Conservation (phyloP, 2,797 vertebrate genomes). For the Silurus lanzhouensis region DNA sequence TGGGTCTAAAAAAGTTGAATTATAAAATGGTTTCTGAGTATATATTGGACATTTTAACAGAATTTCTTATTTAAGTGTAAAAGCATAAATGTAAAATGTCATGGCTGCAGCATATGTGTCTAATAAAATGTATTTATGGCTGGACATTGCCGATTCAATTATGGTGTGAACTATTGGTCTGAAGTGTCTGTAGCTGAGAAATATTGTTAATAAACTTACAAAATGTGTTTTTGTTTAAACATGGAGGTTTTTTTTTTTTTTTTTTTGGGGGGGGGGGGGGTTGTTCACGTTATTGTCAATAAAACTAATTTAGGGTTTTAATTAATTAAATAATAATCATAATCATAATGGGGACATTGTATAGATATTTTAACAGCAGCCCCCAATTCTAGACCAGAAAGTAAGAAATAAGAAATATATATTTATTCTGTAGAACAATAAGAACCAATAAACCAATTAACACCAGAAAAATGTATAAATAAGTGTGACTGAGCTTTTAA, state of each 20-base stretch:
- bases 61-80: background rate
- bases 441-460: background rate
- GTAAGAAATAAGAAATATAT: background rate
- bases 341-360: background rate
- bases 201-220: background rate
- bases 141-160: slow-evolving; percentile 14
- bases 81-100: slow-evolving; percentile 40
- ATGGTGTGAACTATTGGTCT: slow-evolving; percentile 10
- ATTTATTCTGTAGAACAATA: background rate
- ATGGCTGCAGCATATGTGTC: slow-evolving; percentile 35
- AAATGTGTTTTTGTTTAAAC: background rate
- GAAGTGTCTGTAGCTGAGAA: slow-evolving; percentile 13
- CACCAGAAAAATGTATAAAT: background rate
- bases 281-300: too few species aligned
- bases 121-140: slow-evolving; percentile 15
- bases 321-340: background rate
- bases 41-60: too few species aligned
- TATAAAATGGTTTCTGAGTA: background rate
- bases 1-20: background rate
- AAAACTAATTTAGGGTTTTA: background rate
- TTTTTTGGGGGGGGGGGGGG: too few species aligned
- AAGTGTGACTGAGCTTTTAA: background rate
- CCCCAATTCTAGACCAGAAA: background rate
- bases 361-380: background rate
- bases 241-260: too few species aligned